Base-by-base conservation (phyloP, 2,113 vertebrate species). In the Chloropsis cyanopogon region DNA sequence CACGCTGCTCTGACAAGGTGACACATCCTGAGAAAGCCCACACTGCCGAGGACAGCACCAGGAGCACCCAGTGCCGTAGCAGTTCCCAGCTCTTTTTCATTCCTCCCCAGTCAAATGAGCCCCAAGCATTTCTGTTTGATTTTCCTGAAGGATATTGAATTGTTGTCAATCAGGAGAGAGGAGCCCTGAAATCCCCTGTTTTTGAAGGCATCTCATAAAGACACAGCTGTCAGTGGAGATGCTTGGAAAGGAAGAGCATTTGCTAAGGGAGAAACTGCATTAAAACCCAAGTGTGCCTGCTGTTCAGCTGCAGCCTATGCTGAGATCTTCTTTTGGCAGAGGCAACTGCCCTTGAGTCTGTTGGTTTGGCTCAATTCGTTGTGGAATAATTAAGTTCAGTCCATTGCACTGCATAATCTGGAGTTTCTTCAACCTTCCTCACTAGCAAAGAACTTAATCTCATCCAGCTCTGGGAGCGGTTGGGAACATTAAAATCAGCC, bases 1-100 rank as follows among this genome's bases (percentile, higher is more conserved):
- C 96, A 88, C 19, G 6, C 80, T 95, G 96, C 96, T 96, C 92
- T 95, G 95, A 96, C 96, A 97, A 94, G 96, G 96, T 97, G 96
- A 96, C 95, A 95, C 95, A 97, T 97, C 92, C 91, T 83, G 83
- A 97, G 92, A 93, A 95, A 96, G 37, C 96, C 96, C 91, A 96
- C 96, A 97, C 91, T 94, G 86, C 83, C 22, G 80, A 88, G 88
- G 86, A 86, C 25, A 88, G 82, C 19, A 91, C 94, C 87, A 14
- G 87, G 96, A 96, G 92, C 94, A 86, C 52, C 35, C 88, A 68
- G 92, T 2, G 11, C 88, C 63, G 81, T 12, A 75, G 92, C 91
- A 92, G 90, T 26, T 94, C 0, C 12, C 83, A 82, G 94, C 91
- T 96, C 94, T 86, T 96, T 93, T 93, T 78, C 80, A 64, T 88